Conservation (phyloP, 2,113 vertebrate genomes). For the Lophochroa leadbeateri region DNA sequence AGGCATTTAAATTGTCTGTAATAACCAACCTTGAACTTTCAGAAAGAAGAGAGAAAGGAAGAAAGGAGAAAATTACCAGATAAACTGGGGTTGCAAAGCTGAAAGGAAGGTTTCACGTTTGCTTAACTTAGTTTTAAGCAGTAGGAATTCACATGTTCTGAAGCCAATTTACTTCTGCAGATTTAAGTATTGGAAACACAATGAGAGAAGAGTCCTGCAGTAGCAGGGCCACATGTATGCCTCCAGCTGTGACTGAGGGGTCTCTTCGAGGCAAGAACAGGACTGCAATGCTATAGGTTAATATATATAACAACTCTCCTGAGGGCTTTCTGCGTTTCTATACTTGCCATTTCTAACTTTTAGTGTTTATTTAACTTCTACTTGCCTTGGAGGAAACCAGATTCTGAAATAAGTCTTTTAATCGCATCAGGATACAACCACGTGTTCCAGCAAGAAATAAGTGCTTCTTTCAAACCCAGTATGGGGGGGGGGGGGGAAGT, state of each 20-base stretch:
- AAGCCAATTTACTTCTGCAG: not conserved
- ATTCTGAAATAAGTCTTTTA: not conserved
- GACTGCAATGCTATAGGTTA: not conserved
- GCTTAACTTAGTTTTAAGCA: slow-evolving; percentile 7
- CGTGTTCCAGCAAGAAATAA: not conserved
- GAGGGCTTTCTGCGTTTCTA: not conserved
- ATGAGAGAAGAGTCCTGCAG: not conserved
- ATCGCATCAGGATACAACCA: not conserved
- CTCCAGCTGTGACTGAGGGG: not conserved
- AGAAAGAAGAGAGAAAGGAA: not conserved
- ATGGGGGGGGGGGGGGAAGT: fast-evolving
- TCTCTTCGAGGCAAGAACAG: not conserved
- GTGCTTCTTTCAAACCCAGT: not conserved
- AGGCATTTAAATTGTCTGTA: slow-evolving; percentile 25
- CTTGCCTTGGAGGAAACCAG: not conserved
- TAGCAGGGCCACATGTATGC: not conserved
- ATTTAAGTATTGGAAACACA: not conserved
- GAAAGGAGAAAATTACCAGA: not conserved
- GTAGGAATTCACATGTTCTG: not conserved
- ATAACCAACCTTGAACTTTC: not conserved
- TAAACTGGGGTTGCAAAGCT: not conserved
- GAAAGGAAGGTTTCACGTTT: not conserved
- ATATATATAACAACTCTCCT: not conserved
- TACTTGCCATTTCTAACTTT: not conserved
- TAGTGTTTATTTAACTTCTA: not conserved